Evolutionary conservation across 2,113 vertebrate species (phyloP).

Genomic region (Perca fluviatilis): DNA sequence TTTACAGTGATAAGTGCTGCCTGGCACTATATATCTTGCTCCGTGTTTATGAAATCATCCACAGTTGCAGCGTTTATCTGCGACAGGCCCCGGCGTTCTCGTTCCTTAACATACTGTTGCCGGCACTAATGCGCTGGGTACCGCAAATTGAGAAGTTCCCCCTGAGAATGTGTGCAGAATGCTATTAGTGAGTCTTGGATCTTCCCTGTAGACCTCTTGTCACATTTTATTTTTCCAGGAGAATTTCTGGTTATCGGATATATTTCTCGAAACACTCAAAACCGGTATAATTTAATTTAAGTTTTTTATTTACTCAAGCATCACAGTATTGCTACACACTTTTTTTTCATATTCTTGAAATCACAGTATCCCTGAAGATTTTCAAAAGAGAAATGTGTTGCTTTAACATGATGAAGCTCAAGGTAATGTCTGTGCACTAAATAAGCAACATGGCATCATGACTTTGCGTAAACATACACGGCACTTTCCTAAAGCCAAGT

Average conservation of each 20-base stretch:
- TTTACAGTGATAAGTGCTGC: conserved; percentile 1
- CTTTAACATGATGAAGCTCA: not conserved
- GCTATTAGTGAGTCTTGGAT: conserved; percentile 36
- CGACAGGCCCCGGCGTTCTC: not conserved
- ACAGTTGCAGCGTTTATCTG: conserved; percentile 54
- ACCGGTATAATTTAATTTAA: no score
- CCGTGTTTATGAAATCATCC: conserved; percentile 63
- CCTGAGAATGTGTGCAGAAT: conserved; percentile 57
- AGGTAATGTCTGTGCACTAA: not conserved
- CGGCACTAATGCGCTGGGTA: conserved; percentile 43
- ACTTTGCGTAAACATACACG: no score
- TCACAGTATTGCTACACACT: not conserved
- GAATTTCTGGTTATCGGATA: conserved; percentile 14
- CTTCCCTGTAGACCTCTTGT: conserved; percentile 28
- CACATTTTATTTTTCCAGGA: conserved; percentile 16
- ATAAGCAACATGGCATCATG: no score
- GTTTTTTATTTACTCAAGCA: not conserved
- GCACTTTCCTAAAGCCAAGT: no score
- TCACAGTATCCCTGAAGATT: not conserved
- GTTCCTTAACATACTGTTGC: conserved; percentile 47
- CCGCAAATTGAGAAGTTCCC: conserved; percentile 50
- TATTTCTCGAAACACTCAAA: not conserved
- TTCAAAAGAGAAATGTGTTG: not conserved
- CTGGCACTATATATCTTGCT: conserved; percentile 37
- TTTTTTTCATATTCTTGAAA: not conserved